Percentiles rank a stretch among this genome's conserved stretches.
Evolutionary conservation across 2,113 vertebrate species (phyloP).

Genomic region (Monarcha castaneiventris): DNA sequence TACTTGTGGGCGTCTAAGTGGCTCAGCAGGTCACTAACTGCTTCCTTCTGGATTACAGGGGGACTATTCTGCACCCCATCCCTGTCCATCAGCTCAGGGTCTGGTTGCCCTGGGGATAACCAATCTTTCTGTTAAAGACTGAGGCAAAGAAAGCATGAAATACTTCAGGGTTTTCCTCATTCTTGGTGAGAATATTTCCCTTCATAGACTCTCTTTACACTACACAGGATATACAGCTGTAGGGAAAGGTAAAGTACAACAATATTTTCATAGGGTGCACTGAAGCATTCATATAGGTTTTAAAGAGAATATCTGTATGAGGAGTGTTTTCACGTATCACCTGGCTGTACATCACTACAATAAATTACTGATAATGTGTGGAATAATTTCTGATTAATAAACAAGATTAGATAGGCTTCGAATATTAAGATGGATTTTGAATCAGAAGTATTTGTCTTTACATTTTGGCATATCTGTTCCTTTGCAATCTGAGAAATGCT

Average conservation of each 20-base stretch:
- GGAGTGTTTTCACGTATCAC: background rate
- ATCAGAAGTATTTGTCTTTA: background rate
- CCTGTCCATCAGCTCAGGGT: too few species aligned
- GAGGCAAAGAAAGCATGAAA: background rate
- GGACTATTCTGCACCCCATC: background rate
- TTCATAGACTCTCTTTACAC: background rate
- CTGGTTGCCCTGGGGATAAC: background rate
- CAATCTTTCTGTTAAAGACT: background rate
- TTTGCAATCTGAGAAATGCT: background rate
- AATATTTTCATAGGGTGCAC: background rate
- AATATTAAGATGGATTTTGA: background rate
- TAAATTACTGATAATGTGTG: background rate
- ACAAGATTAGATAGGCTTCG: background rate
- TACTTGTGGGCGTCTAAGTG: background rate
- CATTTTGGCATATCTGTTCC: background rate
- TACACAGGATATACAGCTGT: background rate
- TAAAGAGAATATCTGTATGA: background rate
- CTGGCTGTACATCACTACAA: background rate
- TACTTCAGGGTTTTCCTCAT: background rate
- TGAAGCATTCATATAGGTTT: background rate
- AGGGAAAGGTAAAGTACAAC: background rate
- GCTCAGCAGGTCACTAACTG: background rate
- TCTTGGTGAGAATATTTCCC: background rate
- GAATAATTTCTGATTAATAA: background rate
- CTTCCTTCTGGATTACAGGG: background rate